Base-by-base conservation (phyloP, 2,888 invertebrate species). In the Dryomyza anilis region DNA sequence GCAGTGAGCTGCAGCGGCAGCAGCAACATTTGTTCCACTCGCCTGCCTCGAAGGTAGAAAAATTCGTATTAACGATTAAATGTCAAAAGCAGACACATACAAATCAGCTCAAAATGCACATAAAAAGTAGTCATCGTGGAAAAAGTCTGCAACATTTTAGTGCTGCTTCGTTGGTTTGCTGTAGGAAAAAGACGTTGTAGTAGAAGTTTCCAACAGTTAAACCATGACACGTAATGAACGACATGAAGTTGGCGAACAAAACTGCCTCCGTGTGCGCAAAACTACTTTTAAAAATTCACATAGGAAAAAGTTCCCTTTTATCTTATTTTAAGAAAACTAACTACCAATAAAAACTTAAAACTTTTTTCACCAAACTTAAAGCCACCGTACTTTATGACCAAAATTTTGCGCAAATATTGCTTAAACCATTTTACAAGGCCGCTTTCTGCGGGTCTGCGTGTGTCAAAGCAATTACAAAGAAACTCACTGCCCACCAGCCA, bases 61-160 rank as follows among this genome's bases (percentile, higher is more conserved):
- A 53, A 59, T 29, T 33, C 56, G 39, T 12, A 30, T 36, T 33
- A 65, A 65, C 48, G 57, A 56, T 65, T 61, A 65, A 56, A 55
- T 61, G 65, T 65, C 65, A 61, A 52, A 61, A 61, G 14, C 65
- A 65, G 65, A 61, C 56, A 57, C 48, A 29, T 14, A 30, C 12
- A 39, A 61, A 21, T 43, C 27, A 39, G 16, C 23, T 14, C 39
- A 19, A 16, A 14, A 25, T 27, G 5, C n/a, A 16, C 43, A 16
- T 43, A 43, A 43, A 43, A 19, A 6, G 19, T 3, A 39, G 39
- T 14, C 14, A 19, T 43, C 19, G 43, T 16, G 19, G 10, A n/a
- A 8, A 14, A 60, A 57, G 62, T 57, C 65, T 65, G 65, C 65
- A 62, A 45, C 39, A 50, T 36, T 52, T 65, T 65, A 62, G 65